A percentile compares a stretch with the other conserved stretches of the same genome.
Conservation (phyloP, 2,888 invertebrate genomes). For the Phortica okadai region DNA sequence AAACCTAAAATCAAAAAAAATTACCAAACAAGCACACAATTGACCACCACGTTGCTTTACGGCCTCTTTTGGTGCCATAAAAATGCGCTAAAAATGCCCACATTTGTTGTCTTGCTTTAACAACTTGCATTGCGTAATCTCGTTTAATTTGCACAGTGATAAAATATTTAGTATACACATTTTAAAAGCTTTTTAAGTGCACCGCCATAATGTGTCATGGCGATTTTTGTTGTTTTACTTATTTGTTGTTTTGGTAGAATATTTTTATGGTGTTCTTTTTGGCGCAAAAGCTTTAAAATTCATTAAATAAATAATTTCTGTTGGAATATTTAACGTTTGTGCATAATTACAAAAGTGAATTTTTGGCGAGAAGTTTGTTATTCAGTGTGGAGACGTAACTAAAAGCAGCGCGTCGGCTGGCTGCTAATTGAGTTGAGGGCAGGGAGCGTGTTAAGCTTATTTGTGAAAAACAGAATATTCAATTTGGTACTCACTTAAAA, state of each 20-base stretch:
- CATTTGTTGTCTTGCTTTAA: neutral
- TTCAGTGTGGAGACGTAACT: neutral
- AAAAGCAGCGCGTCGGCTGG: no score
- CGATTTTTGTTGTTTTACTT: neutral
- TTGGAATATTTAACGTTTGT: neutral
- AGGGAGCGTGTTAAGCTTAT: no score
- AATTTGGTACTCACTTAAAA: no score
- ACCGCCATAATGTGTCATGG: constrained; percentile 14
- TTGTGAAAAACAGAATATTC: no score
- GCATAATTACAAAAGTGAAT: neutral
- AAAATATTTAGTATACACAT: constrained; percentile 22
- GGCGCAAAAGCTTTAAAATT: neutral
- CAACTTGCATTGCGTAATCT: neutral
- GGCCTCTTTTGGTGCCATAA: neutral
- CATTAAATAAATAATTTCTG: neutral
- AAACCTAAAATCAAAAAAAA: neutral
- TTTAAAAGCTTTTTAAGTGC: constrained; percentile 26
- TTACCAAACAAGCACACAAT: neutral
- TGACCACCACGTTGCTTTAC: neutral
- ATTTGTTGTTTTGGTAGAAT: neutral
- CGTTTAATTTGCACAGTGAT: constrained; percentile 18
- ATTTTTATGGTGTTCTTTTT: neutral
- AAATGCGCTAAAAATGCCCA: neutral
- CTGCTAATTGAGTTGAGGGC: no score
- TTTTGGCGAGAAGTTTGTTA: neutral